Conservation (phyloP, 2,888 invertebrate species). For the Octonoba sinensis region DNA sequence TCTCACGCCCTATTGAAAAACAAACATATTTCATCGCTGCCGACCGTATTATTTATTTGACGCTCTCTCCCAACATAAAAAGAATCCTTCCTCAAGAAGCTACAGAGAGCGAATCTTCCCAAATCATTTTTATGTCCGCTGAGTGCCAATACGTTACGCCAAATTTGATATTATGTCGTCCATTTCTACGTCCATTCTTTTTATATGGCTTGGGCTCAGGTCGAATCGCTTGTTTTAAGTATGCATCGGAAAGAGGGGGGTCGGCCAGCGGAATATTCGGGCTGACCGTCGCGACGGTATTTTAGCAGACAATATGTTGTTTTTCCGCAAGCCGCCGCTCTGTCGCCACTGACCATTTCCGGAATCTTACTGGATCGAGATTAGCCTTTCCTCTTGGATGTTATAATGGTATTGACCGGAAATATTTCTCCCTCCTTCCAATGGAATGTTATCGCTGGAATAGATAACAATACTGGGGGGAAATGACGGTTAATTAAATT, state of each 20-base stretch:
- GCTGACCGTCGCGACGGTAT: conserved; percentile 25
- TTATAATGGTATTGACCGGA: conserved; percentile 34
- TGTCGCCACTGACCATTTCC: conserved; percentile 50
- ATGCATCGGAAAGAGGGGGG: not conserved
- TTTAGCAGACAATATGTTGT: conserved; percentile 29
- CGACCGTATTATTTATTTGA: too few relatives aligned
- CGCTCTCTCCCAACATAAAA: too few relatives aligned
- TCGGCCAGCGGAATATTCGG: not conserved
- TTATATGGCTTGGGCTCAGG: not conserved
- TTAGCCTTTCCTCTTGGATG: conserved; percentile 31
- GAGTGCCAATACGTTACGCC: conserved; percentile 26
- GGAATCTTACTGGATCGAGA: conserved; percentile 13
- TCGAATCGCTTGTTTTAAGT: conserved; percentile 6
- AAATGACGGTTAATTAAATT: conserved; percentile 10
- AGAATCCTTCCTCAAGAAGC: too few relatives aligned
- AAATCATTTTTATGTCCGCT: conserved; percentile 5
- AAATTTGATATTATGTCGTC: conserved; percentile 33
- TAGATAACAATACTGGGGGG: conserved; percentile 12
- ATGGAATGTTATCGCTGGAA: conserved; percentile 13
- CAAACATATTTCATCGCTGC: too few relatives aligned
- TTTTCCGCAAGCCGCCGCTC: conserved; percentile 25
- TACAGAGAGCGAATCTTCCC: not conserved
- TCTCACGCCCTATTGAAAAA: too few relatives aligned
- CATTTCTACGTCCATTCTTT: conserved; percentile 18
- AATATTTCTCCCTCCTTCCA: conserved; percentile 28